A percentile compares a stretch with the other conserved stretches of the same genome.
Conservation (phyloP, 2,113 vertebrate genomes). For the Raphicerus campestris region DNA sequence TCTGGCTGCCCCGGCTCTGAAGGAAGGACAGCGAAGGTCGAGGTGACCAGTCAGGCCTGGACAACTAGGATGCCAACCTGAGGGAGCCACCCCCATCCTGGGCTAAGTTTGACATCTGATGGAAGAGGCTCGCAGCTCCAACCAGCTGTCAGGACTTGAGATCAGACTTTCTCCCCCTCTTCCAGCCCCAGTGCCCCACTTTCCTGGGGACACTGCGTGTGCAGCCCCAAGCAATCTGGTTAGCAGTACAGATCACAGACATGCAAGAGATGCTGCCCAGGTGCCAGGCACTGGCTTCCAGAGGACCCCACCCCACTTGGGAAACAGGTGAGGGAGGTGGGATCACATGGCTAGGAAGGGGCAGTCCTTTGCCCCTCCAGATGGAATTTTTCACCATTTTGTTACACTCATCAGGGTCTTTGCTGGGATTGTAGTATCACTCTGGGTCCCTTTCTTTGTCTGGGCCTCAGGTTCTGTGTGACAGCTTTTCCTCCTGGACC, state of each 20-base stretch:
- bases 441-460: neutral
- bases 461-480: neutral
- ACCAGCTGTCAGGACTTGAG: neutral
- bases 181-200: neutral
- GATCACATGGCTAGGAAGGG: neutral
- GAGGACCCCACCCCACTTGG: neutral
- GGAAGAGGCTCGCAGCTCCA: neutral
- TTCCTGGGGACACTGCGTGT: neutral
- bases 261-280: neutral
- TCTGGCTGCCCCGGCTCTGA: slow-evolving; percentile 62
- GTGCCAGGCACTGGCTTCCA: neutral
- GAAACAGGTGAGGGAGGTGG: neutral
- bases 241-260: neutral
- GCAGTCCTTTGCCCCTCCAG: neutral
- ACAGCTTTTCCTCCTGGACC: neutral
- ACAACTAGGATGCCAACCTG: neutral
- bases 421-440: accelerated
- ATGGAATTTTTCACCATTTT: neutral
- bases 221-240: neutral
- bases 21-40: neutral
- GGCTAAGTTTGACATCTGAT: neutral
- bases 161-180: neutral
- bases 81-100: neutral
- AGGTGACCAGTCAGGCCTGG: neutral
- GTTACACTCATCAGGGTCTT: neutral